Evolutionary conservation across 2,797 vertebrate species (phyloP), one percentile per base, ranked within the genome.

Genomic region (Sardinella longiceps): DNA sequence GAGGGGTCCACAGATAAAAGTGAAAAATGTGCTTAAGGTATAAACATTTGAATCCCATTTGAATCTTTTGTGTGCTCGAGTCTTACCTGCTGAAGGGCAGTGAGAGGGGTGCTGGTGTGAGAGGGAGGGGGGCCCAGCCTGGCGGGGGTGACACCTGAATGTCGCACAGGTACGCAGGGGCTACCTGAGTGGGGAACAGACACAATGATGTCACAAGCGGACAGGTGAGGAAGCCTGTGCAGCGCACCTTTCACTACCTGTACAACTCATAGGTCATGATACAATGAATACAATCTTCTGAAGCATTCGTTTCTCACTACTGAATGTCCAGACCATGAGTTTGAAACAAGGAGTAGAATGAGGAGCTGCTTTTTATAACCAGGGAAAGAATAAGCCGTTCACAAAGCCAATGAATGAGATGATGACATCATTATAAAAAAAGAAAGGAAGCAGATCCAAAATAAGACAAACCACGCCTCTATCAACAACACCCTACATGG

Each of bases 91-190:
- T 74, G 66, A 5, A 37, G 3, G 66, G 81, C 7, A 25, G 66
- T 18, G 30, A 74, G 33, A 5, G 66, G 66, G n/a, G 33, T 80
- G 25, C 45, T 39, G 33, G 60, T 28, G 58, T 33, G 1, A 18
- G 60, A 88, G 0, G 30, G 7, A 30, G 74, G 15, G 66, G 6
- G 82, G 37, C 3, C 86, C 87, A 11, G 25, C 66, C 66, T 37
- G 30, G 30, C 11, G 30, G 66, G 66, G 33, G 66, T 74, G 30
- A 74, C 66, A 15, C 66, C 30, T 6, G 30, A 14, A 15, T 30
- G 12, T 0, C 66, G 14, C 12, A 37, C 10, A 12, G 33, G 66
- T 5, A 37, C 14, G 14, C 30, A 33, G 30, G 66, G 66, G 66
- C 66, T 74, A 5, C 66, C 66, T 74, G 30, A 33, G 30, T 37